Percentiles rank a stretch among this genome's conserved stretches.
Evolutionary conservation across 2,888 invertebrate species (phyloP).

Genomic region (Notocelia uddmanniana): DNA sequence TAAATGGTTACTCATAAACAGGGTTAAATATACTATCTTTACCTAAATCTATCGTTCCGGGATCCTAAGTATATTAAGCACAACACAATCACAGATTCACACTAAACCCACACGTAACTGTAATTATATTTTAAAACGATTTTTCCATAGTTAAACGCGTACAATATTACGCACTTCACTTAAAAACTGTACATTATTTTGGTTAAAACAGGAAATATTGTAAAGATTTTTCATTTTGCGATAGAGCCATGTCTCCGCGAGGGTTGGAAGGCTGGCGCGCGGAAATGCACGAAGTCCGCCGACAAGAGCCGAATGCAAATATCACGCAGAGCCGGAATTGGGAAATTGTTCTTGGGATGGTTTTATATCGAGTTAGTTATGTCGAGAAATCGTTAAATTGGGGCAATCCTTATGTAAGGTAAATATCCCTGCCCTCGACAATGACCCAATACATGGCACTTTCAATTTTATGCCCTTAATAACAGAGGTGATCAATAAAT

Average conservation of each 20-base stretch:
- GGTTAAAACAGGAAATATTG: constrained; percentile 65
- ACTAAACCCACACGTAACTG: constrained; percentile 59
- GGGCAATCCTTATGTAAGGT: too few species aligned
- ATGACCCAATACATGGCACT: too few species aligned
- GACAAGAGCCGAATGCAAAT: constrained; percentile 79
- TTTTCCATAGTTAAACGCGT: constrained; percentile 53
- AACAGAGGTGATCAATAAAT: too few species aligned
- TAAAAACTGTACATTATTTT: constrained; percentile 59
- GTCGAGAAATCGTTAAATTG: neutral
- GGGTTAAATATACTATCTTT: constrained; percentile 35
- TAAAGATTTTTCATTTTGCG: constrained; percentile 77
- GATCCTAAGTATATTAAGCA: constrained; percentile 54
- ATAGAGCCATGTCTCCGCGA: constrained; percentile 73
- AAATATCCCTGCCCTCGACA: too few species aligned
- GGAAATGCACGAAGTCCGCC: constrained; percentile 76
- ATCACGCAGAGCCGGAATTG: constrained; percentile 66
- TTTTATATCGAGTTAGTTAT: neutral
- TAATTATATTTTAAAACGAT: constrained; percentile 58
- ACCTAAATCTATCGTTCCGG: constrained; percentile 39
- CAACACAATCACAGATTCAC: constrained; percentile 71
- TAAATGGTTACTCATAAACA: constrained; percentile 30
- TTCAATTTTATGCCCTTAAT: too few species aligned
- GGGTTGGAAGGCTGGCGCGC: constrained; percentile 76
- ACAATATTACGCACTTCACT: constrained; percentile 64
- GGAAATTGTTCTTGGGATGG: constrained; percentile 17